Evolutionary conservation across 2,888 invertebrate genomes (phyloP), one percentile per base, ranked within the genome.

Genomic region (Netelia melanura): DNA sequence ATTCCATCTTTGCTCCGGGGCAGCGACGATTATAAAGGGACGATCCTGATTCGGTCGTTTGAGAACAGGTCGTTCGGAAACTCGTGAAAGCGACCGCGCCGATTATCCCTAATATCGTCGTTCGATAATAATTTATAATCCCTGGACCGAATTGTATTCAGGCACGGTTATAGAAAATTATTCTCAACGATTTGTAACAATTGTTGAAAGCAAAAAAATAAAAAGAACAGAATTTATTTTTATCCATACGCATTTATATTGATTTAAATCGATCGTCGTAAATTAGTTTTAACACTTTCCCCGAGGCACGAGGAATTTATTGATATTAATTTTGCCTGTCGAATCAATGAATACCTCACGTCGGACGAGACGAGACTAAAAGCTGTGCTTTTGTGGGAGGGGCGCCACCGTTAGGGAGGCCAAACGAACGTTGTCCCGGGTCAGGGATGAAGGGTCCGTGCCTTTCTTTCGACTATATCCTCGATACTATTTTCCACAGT

Each of bases 401-500:
- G 61, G 70, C 6, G 25, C n/a, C 43, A 65, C 30, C 68, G 44
- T 70, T 10, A 70, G 38, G 38, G 38, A 75, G 56, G 14, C 56
- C 70, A 56, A 56, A 70, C 38, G 54, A 80, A 84, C 43, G 76
- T 80, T 80, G 84, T 38, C 80, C 65, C 17, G 72, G 80, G 80
- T 71, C 83, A 43, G 30, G 75, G 56, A 58, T 14, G n/a, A 56
- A 67, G 25, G n/a, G 58, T 25, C 25, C 25, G 14, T 1, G 30
- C 17, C 3, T 30, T 23, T 62, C 14, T 10, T 30, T 25, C 23
- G 64, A 54, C 21, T 17, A 58, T 58, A 14, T 58, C 58, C 0
- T 17, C 1, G 58, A 17, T 9, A 14, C 9, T 58, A 58, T 58
- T 54, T 54, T n/a, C 54, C 11, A 3, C n/a, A 58, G n/a, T 9